These are phyloP conservation scores for human (Homo sapiens) DNA, from an alignment of 2,113 vertebrate species.

Conservation along the genomic window DNA sequence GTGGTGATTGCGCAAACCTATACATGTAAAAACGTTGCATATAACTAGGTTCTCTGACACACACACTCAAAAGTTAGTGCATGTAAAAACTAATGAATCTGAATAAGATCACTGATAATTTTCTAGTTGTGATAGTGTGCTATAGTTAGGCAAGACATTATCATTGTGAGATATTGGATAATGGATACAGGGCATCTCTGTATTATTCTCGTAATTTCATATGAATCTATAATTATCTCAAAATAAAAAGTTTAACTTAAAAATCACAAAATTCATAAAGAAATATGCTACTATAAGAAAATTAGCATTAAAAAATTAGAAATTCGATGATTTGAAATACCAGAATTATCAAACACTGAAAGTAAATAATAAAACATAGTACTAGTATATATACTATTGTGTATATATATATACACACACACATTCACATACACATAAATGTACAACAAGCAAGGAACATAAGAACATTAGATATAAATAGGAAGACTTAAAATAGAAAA, in stretches of 20 bases:
- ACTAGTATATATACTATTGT: no score
- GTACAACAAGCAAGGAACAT: no score
- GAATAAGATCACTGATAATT: neutral
- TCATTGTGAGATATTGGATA: neutral
- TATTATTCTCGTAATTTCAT: neutral
- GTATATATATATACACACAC: no score
- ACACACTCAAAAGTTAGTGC: neutral
- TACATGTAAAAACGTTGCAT: neutral
- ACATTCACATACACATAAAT: no score
- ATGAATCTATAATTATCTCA: neutral
- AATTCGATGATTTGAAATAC: no score
- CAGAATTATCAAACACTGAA: no score
- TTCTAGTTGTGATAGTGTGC: neutral
- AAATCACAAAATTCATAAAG: no score
- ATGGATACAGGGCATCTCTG: neutral
- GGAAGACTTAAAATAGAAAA: no score
- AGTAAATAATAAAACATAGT: no score
- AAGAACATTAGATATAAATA: no score
- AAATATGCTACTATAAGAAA: no score
- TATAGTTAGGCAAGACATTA: neutral
- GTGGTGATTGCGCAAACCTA: neutral
- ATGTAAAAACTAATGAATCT: neutral
- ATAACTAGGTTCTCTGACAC: neutral
- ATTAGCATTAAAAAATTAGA: no score
- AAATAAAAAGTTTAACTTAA: neutral